Base-by-base conservation (phyloP, 2,113 vertebrate genomes). In the Zeus faber region DNA sequence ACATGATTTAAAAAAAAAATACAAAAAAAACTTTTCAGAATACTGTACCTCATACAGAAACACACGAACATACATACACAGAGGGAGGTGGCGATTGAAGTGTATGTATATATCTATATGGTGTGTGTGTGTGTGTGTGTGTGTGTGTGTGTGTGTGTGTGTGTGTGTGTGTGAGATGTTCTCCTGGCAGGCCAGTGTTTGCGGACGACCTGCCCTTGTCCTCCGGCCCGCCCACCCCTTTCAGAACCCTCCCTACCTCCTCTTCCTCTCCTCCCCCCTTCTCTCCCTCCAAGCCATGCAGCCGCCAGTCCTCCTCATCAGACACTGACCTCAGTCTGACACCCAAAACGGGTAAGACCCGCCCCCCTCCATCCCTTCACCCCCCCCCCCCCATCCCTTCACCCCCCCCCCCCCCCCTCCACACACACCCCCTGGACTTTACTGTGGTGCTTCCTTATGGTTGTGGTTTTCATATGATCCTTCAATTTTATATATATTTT, bases 301-400 rank as follows among this genome's bases (percentile, higher is more conserved):
- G 97, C 83, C 97, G 97, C 87, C 97, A 98, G 91, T 99, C 97
- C 90, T 99, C 97, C 84, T 99, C 96, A 91, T 99, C 97, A 87
- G 97, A 99, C 89, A 99, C 97, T 91, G 97, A 99, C 91, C 94
- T 99, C 94, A 99, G 97, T 96, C 93, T 99, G 93, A 99, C 97
- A 89, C 97, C 97, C 89, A 99, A 98, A 90, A 99, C 93, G 87
- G 97, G 97, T 99, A 99, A 99, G 97, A 91, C 84, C 52, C 68
- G 52, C 54, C 57, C 35, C 54, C 54, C 39, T 41, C 60, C 66
- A 23, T 2, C 33, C 61, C 65, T 31, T n/a, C 54, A 23, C 2
- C 8, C 23, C 27, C 22, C 18, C n/a, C 7, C 16, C 27, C 11
- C 20, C 66, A 4, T 17, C 46, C 21, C 3, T 17, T 14, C 48